Evolutionary conservation across 1,140 invertebrate genomes (phyloP).

Genomic region (Subanguina moxae): DNA sequence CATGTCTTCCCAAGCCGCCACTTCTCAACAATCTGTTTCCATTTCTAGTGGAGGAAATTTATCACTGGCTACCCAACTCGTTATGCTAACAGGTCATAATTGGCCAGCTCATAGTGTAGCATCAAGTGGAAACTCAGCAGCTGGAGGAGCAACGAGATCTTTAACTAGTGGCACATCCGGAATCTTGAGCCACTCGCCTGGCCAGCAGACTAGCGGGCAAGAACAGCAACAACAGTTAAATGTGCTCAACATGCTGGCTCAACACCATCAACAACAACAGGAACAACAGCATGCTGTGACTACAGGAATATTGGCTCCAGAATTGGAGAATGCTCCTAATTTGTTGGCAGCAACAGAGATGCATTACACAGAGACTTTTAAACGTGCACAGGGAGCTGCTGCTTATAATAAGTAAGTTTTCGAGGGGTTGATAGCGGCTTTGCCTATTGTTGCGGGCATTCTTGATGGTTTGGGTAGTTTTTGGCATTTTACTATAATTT

Average conservation of each 20-base stretch:
- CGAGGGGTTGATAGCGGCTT: neutral
- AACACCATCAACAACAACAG: slow-evolving; percentile 10
- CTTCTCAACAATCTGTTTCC: neutral
- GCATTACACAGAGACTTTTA: slow-evolving; percentile 45
- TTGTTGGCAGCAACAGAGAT: slow-evolving; percentile 44
- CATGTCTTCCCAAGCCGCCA: neutral
- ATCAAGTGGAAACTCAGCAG: neutral
- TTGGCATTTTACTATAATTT: too few relatives aligned
- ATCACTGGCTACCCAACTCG: slow-evolving; percentile 33
- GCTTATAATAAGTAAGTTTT: neutral
- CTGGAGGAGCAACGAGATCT: neutral
- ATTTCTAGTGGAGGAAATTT: slow-evolving; percentile 3
- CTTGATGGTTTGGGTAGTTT: too few relatives aligned
- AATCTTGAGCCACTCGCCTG: neutral
- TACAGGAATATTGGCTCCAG: neutral
- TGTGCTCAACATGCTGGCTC: too few relatives aligned
- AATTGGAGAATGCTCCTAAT: slow-evolving; percentile 28
- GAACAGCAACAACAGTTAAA: neutral
- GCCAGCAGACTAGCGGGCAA: neutral
- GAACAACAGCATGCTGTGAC: neutral
- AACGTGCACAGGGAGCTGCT: slow-evolving; percentile 6
- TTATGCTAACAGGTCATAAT: slow-evolving; percentile 27
- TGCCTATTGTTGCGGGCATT: too few relatives aligned
- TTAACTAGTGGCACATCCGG: slow-evolving; percentile 5
- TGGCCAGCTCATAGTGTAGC: too few relatives aligned